phyloP scores from a whole-genome alignment of 1,140 invertebrate species.

The Platyura marginata region DNA sequence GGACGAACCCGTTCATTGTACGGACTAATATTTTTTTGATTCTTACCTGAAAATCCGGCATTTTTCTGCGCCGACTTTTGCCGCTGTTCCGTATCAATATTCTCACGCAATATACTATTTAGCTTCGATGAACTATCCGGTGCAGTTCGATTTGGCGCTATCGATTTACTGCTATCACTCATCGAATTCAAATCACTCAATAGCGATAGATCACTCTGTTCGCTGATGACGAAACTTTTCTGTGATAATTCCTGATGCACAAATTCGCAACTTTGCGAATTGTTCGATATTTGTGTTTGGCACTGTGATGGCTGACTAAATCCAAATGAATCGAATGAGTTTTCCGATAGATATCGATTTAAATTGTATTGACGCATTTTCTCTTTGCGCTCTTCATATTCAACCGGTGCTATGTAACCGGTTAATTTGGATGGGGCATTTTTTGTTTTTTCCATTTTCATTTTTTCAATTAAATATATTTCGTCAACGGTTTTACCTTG shows the following conservation, averaged over 20 bases:
- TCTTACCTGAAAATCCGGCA: conserved; percentile 14
- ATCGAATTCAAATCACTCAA: neutral
- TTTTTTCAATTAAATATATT: conserved; percentile 22
- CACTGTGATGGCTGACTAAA: neutral
- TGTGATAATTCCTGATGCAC: neutral
- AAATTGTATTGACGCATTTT: conserved; percentile 2
- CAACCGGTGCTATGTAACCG: conserved; percentile 21
- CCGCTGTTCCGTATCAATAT: conserved; percentile 10
- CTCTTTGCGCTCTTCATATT: conserved; percentile 15
- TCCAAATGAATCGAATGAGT: conserved; percentile 14
- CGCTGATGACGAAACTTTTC: no score
- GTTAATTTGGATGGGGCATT: conserved; percentile 12
- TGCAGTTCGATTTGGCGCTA: conserved; percentile 11
- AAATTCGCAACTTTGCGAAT: neutral
- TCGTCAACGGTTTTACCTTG: conserved; percentile 30
- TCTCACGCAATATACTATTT: conserved; percentile 18
- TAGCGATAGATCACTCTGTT: neutral
- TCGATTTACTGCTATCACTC: conserved; percentile 7
- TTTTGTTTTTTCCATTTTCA: conserved; percentile 13
- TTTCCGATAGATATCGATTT: conserved; percentile 15
- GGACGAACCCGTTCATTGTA: conserved; percentile 11
- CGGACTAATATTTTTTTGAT: conserved; percentile 17
- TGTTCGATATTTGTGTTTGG: neutral
- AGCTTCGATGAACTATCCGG: conserved; percentile 22
- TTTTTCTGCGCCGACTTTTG: conserved; percentile 18